Conservation (phyloP, 1,140 invertebrate species). For the Pseudomyrmex dendroicus region DNA sequence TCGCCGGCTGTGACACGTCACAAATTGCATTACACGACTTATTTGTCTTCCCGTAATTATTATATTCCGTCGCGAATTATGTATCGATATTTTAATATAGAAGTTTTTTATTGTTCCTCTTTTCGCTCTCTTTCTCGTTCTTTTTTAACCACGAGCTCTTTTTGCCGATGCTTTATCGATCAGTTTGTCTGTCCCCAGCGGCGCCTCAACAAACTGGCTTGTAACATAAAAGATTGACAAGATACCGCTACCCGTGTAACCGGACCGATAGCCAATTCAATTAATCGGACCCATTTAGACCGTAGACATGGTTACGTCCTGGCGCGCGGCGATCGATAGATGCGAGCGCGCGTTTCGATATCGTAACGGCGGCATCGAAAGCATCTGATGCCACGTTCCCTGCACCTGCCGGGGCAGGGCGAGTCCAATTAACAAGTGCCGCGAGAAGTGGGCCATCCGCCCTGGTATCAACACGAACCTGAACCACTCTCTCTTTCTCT, state of each 20-base stretch:
- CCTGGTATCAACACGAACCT: conserved; percentile 37
- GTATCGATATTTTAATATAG: not conserved
- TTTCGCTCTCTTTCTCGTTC: not conserved
- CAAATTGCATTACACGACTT: not conserved
- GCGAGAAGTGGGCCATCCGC: conserved; percentile 58
- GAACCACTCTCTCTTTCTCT: not conserved
- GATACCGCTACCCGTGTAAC: conserved; percentile 19
- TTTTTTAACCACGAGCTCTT: not conserved
- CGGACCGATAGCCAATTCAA: conserved; percentile 50
- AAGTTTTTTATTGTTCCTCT: too few relatives aligned
- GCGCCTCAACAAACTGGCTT: not conserved
- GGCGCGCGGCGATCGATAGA: conserved; percentile 38
- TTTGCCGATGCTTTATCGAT: conserved; percentile 11
- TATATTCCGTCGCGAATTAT: not conserved
- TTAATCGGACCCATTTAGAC: conserved; percentile 45
- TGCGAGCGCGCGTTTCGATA: conserved; percentile 34
- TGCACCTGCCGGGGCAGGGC: conserved; percentile 24
- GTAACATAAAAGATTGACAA: conserved; percentile 31
- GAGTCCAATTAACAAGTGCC: conserved; percentile 67
- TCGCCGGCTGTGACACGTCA: too few relatives aligned
- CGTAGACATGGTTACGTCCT: conserved; percentile 15
- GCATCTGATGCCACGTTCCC: conserved; percentile 44
- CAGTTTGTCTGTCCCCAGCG: conserved; percentile 3
- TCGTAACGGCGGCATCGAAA: conserved; percentile 49
- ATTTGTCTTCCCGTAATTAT: not conserved